Base-by-base conservation (phyloP, 1,140 invertebrate species). In the Pachyrhynchus sulphureomaculatus region DNA sequence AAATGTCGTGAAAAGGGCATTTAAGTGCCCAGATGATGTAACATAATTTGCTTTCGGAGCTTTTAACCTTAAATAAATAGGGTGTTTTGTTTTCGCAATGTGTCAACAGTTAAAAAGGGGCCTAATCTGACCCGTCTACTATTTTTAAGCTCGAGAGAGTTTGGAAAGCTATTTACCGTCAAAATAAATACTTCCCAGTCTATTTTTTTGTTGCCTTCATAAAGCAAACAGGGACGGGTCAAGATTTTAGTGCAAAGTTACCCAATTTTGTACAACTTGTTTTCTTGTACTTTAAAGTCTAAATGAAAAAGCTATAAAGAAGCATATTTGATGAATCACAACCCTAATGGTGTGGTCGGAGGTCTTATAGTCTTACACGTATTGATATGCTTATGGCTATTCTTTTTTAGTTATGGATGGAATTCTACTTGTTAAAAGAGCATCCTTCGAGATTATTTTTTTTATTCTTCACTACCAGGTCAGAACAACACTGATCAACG, bases 141-240 rank as follows among this genome's bases (percentile, higher is more conserved):
- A 41, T 47, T 56, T 51, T 64, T 59, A 58, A 64, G 36, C 49
- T 26, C n/a, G 24, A 60, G 51, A 65, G 44, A 59, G 26, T 60
- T 55, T 26, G 49, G 32, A 60, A 56, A 56, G 41, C 42, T 34
- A 56, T 47, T 56, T 56, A 49, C 24, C 56, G 63, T 65, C 63
- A 59, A 65, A 60, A 60, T 53, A 65, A 65, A 60, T 58, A 65
- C 51, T 48, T 20, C 9, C 36, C 34, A 52, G 41, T 53, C 37
- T 42, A 60, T 58, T 65, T 65, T 64, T 65, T 65, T 45, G 53
- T 49, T 56, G 37, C 42, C 6, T 13, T 58, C n/a, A 32, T 21
- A 59, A 37, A 23, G 42, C 52, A 5, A 4, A 29, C n/a, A 36
- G 36, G 24, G 39, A 18, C 6, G 5, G 47, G n/a, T 32, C n/a